Evolutionary conservation across 1,140 invertebrate species (phyloP), one percentile per base, ranked within the genome.

Genomic region (Cydia fagiglandana): DNA sequence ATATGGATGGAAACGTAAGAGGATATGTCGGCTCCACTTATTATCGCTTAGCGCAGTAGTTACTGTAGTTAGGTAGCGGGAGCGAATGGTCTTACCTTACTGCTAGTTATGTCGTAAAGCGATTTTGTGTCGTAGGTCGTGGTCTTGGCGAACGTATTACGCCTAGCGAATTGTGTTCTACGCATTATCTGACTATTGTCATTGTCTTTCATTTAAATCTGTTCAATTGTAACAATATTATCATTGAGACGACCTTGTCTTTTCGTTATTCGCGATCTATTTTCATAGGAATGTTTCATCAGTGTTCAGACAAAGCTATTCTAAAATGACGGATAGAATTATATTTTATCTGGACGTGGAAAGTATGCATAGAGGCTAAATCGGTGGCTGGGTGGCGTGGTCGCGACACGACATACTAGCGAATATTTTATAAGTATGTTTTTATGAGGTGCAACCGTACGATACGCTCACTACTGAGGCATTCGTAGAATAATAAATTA

Each of bases 401-500:
- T 83, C 80, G 74, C 56, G 73, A 61, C 64, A 10, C 64, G 30
- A 86, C 80, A 84, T 84, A 81, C 83, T 82, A 73, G 82, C 78
- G 83, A 86, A 85, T 82, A 86, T 86, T 88, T 87, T 87, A 86
- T 84, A 83, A 85, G 75, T 88, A 85, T 91, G 81, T 89, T 92
- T 91, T 90, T 90, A 91, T 86, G 88, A 92, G 84, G 87, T 92
- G 89, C 89, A 92, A 90, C 84, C 86, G 85, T 86, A 86, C 77
- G 80, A 79, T 79, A 85, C 78, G 78, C 81, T 91, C 87, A 89
- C 83, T 82, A 80, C 76, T 41, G 79, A 88, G 81, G 81, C 83
- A 91, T 89, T 86, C 81, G 86, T 88, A 91, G 89, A 91, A 89
- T 88, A 87, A 92, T 92, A 90, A 91, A 89, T 91, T 91, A 91